Conservation (phyloP, 2,888 invertebrate species). For the Drosophila silvestris region DNA sequence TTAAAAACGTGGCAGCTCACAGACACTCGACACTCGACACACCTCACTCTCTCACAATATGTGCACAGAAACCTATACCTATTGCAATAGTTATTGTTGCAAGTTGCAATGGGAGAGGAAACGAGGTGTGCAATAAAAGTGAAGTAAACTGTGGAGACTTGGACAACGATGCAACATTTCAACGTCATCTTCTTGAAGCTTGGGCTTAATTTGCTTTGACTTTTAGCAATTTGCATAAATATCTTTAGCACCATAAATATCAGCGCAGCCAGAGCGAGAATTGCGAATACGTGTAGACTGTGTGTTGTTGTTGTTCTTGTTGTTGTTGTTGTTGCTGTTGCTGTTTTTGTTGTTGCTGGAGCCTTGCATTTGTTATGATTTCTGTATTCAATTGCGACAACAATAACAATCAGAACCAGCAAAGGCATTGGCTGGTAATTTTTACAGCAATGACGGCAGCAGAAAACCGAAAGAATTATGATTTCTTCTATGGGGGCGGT, state of each 20-base stretch:
- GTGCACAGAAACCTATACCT: background rate
- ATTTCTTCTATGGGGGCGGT: constrained; percentile 58
- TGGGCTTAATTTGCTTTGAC: constrained; percentile 82
- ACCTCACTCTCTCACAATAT: constrained; percentile 39
- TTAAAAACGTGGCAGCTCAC: constrained; percentile 3
- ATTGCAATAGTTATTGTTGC: constrained; percentile 27
- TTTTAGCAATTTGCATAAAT: constrained; percentile 82
- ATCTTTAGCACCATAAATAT: constrained; percentile 61
- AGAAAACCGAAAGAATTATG: constrained; percentile 58
- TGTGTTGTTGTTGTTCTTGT: constrained; percentile 1
- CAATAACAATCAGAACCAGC: constrained; percentile 67
- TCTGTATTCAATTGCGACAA: constrained; percentile 56
- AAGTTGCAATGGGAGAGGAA: constrained; percentile 17
- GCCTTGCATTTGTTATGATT: constrained; percentile 66
- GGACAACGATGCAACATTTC: constrained; percentile 54
- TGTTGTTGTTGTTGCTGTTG: constrained; percentile 6
- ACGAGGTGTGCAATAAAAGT: constrained; percentile 19
- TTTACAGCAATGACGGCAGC: constrained; percentile 51
- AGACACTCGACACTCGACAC: constrained; percentile 53
- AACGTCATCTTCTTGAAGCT: constrained; percentile 73
- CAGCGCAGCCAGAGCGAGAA: constrained; percentile 16
- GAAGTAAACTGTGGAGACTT: constrained; percentile 35
- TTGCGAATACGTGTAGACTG: constrained; percentile 19
- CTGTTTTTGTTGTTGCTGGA: constrained; percentile 16
- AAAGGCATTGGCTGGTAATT: constrained; percentile 28